phyloP scores from a whole-genome alignment of 2,888 invertebrate genomes.

The Autographa gamma region DNA sequence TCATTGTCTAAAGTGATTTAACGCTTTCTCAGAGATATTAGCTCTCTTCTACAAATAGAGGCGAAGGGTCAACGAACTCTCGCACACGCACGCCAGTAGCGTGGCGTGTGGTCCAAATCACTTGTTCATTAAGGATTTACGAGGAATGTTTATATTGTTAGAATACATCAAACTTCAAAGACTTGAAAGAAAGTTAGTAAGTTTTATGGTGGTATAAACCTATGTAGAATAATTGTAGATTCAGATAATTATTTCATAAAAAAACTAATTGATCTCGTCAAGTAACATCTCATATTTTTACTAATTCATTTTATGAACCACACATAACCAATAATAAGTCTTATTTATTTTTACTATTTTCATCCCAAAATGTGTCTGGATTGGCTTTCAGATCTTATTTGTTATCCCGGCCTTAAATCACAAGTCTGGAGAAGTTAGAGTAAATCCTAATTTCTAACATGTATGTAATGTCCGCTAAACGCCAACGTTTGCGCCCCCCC shows the following conservation, averaged over 20 bases:
- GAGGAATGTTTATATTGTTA: background rate
- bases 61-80: constrained; percentile 53
- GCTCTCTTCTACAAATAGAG: constrained; percentile 52
- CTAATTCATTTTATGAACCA: background rate
- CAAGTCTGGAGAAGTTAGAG: no score
- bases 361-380: no score
- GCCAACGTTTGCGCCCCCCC: constrained; percentile 13
- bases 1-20: constrained; percentile 20
- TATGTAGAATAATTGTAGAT: constrained; percentile 18
- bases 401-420: no score
- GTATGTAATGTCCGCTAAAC: constrained; percentile 6
- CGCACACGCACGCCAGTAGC: constrained; percentile 36
- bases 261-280: background rate
- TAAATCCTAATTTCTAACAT: background rate
- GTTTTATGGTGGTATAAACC: background rate
- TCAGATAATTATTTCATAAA: constrained; percentile 10
- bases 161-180: background rate
- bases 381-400: no score
- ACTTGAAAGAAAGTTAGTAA: background rate
- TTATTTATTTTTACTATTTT: no score
- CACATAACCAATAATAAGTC: no score
- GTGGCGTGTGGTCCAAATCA: constrained; percentile 42
- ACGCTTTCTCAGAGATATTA: constrained; percentile 39
- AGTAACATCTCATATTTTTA: background rate
- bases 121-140: constrained; percentile 14